Conservation (phyloP, 2,888 invertebrate genomes). For the Perizoma flavofasciatum region DNA sequence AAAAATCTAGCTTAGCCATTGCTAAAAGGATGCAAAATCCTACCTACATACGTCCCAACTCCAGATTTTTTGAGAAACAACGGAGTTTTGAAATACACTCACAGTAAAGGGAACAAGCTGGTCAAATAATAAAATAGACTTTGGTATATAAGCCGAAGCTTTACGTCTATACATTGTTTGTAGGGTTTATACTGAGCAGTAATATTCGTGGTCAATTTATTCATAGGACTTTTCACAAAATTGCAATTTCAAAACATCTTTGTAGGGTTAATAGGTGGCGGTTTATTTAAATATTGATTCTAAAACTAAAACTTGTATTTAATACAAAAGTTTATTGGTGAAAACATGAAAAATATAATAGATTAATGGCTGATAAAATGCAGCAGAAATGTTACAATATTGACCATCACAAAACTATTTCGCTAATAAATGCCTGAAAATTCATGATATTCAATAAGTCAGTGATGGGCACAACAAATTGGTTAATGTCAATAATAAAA, state of each 20-base stretch:
- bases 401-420: constrained; percentile 82
- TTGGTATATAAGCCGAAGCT: no score
- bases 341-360: constrained; percentile 85
- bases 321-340: constrained; percentile 85
- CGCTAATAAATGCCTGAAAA: constrained; percentile 83
- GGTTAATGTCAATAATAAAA: constrained; percentile 76
- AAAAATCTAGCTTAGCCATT: no score
- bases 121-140: no score
- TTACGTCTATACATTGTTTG: no score
- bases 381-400: constrained; percentile 84
- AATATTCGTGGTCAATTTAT: no score
- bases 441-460: constrained; percentile 72
- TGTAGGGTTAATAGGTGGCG: constrained; percentile 78
- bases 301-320: constrained; percentile 84
- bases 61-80: no score
- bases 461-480: constrained; percentile 80
- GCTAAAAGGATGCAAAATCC: no score
- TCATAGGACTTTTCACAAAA: constrained; percentile 3
- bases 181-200: no score
- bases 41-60: no score
- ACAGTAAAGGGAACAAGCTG: no score
- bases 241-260: constrained; percentile 62
- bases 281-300: constrained; percentile 82
- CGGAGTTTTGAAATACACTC: no score
- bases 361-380: constrained; percentile 84